These are phyloP conservation scores for Manacus vitellinus DNA, from an alignment of 2,113 vertebrate genomes.

Conservation along the genomic window DNA sequence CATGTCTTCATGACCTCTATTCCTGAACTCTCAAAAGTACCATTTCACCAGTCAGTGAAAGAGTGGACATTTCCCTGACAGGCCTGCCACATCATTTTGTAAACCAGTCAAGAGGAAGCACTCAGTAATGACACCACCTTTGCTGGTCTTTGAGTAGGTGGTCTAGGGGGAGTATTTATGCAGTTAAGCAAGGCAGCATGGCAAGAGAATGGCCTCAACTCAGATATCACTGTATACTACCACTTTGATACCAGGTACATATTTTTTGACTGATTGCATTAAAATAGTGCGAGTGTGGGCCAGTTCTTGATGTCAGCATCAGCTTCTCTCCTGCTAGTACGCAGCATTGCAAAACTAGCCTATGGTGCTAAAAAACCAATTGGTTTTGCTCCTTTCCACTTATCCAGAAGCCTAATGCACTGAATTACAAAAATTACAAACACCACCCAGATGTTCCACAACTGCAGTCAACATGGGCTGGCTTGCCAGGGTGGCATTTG, in stretches of 20 bases:
- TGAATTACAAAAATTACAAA: not conserved
- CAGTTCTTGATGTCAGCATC: not conserved
- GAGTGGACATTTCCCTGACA: not conserved
- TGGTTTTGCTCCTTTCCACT: not conserved
- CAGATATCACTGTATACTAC: accelerated
- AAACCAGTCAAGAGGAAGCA: not conserved
- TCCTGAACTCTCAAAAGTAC: not conserved
- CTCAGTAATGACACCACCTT: not conserved
- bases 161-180: not conserved
- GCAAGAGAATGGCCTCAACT: not conserved
- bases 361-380: not conserved
- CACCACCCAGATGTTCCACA: not conserved
- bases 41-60: not conserved
- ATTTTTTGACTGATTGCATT: not conserved
- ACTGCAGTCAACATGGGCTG: accelerated
- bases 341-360: not conserved
- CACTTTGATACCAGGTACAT: not conserved
- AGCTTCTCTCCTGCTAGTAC: not conserved
- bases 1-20: not conserved
- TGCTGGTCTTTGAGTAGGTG: not conserved
- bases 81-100: not conserved
- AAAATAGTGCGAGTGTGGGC: not conserved
- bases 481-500: not conserved
- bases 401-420: not conserved
- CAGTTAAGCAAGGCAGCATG: not conserved